Conservation (phyloP, 92 coral and sea anemone genomes). For the Galaxea fascicularis region DNA sequence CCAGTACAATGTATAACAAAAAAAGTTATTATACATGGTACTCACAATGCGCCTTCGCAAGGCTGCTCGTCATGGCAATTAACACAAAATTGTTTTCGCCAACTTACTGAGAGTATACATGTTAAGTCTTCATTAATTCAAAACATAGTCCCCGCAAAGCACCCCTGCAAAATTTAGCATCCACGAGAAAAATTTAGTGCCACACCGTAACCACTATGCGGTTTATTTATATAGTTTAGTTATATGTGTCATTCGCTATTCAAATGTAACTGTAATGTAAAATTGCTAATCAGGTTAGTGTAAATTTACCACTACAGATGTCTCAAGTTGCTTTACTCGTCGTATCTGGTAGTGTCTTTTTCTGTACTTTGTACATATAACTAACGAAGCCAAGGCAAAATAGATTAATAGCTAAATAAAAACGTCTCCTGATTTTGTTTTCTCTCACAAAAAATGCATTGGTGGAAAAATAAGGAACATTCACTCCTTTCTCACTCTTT, state of each 20-base stretch:
- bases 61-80: too few species aligned
- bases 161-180: background rate
- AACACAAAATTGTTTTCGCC: too few species aligned
- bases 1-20: too few species aligned
- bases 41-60: too few species aligned
- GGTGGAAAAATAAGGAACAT: background rate
- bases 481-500: background rate
- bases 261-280: background rate
- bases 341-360: too few species aligned
- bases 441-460: background rate
- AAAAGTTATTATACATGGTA: too few species aligned
- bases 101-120: too few species aligned
- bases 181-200: background rate
- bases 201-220: background rate
- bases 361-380: too few species aligned
- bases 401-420: too few species aligned
- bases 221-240: background rate
- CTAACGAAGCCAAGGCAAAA: too few species aligned
- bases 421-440: background rate
- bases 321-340: slow-evolving; percentile 1
- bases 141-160: background rate
- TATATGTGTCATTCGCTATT: background rate
- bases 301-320: background rate
- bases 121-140: too few species aligned
- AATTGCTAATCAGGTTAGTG: background rate